A percentile compares a stretch with the other conserved stretches of the same genome.
These are phyloP conservation scores for Parnassius smintheus DNA, from an alignment of 2,888 invertebrate genomes.

Conservation along the genomic window DNA sequence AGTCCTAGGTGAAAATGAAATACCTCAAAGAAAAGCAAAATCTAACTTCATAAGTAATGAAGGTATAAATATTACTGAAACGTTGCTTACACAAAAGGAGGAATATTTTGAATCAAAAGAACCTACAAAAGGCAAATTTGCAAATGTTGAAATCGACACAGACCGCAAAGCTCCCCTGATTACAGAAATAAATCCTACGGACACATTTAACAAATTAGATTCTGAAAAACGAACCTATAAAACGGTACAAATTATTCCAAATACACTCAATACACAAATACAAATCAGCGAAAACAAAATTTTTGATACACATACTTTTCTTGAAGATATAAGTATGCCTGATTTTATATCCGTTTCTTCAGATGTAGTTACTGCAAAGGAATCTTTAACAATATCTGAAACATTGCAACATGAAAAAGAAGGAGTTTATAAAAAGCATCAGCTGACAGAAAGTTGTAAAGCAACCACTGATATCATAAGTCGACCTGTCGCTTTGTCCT, in stretches of 20 bases:
- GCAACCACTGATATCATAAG: slow-evolving; percentile 70
- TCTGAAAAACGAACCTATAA: slow-evolving; percentile 45
- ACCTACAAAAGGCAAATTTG: slow-evolving; percentile 65
- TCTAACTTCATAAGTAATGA: slow-evolving; percentile 78
- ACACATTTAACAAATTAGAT: slow-evolving; percentile 50
- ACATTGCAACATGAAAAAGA: slow-evolving; percentile 65
- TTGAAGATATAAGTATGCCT: slow-evolving; percentile 45
- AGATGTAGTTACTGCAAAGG: slow-evolving; percentile 48
- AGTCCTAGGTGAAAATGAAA: slow-evolving; percentile 77
- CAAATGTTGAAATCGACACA: slow-evolving; percentile 72
- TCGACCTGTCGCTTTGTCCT: slow-evolving; percentile 74
- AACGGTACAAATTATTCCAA: slow-evolving; percentile 58
- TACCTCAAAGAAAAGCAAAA: slow-evolving; percentile 75
- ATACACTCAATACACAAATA: slow-evolving; percentile 48
- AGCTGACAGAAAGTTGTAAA: slow-evolving; percentile 43
- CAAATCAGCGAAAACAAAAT: slow-evolving; percentile 63
- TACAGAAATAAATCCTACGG: slow-evolving; percentile 67
- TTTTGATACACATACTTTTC: slow-evolving; percentile 66
- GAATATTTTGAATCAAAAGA: slow-evolving; percentile 58
- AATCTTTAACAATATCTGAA: slow-evolving; percentile 57
- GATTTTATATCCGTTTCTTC: slow-evolving; percentile 52
- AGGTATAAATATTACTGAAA: slow-evolving; percentile 83
- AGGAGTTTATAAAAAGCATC: slow-evolving; percentile 40
- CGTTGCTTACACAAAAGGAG: slow-evolving; percentile 75
- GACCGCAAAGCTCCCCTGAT: slow-evolving; percentile 76